Base-by-base conservation (phyloP, 2,888 invertebrate genomes). In the Eurois occulta region DNA sequence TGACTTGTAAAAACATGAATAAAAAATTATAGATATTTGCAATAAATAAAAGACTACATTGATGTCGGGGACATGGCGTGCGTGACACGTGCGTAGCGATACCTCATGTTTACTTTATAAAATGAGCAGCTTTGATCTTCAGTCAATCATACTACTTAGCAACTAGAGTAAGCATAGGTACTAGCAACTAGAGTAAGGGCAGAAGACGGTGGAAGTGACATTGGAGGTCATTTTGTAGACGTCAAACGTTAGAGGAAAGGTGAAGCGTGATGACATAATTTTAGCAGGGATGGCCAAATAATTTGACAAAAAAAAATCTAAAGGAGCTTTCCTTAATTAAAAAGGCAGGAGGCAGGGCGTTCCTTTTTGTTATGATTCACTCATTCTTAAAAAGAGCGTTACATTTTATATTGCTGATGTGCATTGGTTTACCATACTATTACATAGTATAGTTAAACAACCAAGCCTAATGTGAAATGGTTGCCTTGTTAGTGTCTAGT, bases 111-210 rank as follows among this genome's bases (percentile, higher is more conserved):
- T 77, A 81, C 60, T 76, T 76, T 52, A 77, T 48, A 35, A 8
- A 65, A 69, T 48, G 46, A 35, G 32, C 41, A 58, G 46, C 48
- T 81, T 52, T 77, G 48, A 72, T 77, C 55, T 82, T 68, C 41
- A 77, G 28, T 77, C 71, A 71, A 68, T 78, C 58, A 65, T 68
- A 32, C 2, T n/a, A n/a, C n/a, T n/a, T 38, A 62, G 62, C 41
- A 81, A 81, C n/a, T 68, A 76, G 32, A 55, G 35, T 71, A 68
- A 81, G 69, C n/a, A n/a, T n/a, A n/a, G n/a, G n/a, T n/a, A n/a
- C 48, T 38, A 62, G 62, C 41, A 81, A 81, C n/a, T 68, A 76
- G 32, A 55, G 35, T 71, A 68, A 81, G 69, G 64, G 38, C 35
- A 64, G 38, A 74, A 41, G 7, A 6, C 32, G 46, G 32, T 55